These are phyloP conservation scores for Oncopeltus fasciatus DNA, from an alignment of 1,140 invertebrate species.

Conservation along the genomic window DNA sequence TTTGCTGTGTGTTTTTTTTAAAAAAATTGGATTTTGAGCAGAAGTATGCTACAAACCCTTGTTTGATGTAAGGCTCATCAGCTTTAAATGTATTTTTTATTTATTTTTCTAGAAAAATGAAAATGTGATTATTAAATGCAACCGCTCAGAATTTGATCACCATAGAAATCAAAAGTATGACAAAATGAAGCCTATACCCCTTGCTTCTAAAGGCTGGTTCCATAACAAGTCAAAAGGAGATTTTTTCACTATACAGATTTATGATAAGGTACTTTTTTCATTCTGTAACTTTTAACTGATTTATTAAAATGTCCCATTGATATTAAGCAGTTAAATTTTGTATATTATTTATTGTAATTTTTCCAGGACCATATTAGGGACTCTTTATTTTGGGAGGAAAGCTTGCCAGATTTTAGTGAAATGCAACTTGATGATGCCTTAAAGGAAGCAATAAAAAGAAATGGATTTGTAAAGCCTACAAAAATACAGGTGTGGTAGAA, in stretches of 20 bases:
- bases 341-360: background rate
- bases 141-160: conserved; percentile 49
- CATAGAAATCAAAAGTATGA: conserved; percentile 47
- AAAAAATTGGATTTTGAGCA: too few relatives aligned
- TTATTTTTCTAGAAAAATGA: too few relatives aligned
- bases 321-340: background rate
- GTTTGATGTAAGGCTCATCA: too few relatives aligned
- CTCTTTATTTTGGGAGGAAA: background rate
- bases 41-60: too few relatives aligned
- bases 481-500: conserved; percentile 76
- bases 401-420: background rate
- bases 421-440: background rate
- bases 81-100: too few relatives aligned
- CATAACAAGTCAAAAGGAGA: conserved; percentile 61
- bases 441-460: background rate
- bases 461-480: conserved; percentile 3
- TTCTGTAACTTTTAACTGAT: background rate
- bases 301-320: background rate
- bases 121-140: conserved; percentile 46
- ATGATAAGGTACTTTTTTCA: conserved; percentile 18
- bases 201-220: conserved; percentile 67
- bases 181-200: conserved; percentile 48
- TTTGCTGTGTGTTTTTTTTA: too few relatives aligned
- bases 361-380: background rate
- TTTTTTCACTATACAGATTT: conserved; percentile 53